These are phyloP conservation scores for Uloborus diversus DNA, from an alignment of 1,140 invertebrate species.

Conservation along the genomic window DNA sequence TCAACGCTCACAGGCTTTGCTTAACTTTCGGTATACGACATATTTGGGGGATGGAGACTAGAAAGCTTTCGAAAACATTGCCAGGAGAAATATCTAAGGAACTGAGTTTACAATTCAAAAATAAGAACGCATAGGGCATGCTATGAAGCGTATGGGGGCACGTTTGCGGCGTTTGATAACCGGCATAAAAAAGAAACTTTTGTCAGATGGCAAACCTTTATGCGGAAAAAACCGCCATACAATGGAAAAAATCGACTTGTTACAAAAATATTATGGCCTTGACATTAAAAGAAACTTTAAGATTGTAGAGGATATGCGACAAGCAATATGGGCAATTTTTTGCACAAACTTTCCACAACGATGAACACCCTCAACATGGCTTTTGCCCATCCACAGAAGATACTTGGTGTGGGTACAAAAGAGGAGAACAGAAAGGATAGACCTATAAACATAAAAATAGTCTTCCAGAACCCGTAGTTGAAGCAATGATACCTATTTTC, in stretches of 20 bases:
- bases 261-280: conserved; percentile 13
- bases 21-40: conserved; percentile 51
- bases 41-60: conserved; percentile 58
- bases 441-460: background rate
- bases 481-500: conserved; percentile 3
- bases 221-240: background rate
- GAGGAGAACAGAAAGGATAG: background rate
- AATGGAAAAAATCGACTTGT: background rate
- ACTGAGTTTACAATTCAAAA: background rate
- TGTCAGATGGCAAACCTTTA: no score
- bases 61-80: conserved; percentile 55
- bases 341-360: background rate
- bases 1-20: background rate
- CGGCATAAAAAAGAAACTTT: background rate
- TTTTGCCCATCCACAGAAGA: background rate
- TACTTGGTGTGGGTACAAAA: conserved; percentile 8
- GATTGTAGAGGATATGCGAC: background rate
- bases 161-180: background rate
- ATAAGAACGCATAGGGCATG: conserved; percentile 21
- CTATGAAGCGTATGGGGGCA: no score
- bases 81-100: conserved; percentile 57
- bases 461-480: conserved; percentile 4
- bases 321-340: conserved; percentile 25
- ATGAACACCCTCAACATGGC: conserved; percentile 11
- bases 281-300: conserved; percentile 2